Conservation (phyloP, 2,113 vertebrate genomes). For the Rhizomys pruinosus region DNA sequence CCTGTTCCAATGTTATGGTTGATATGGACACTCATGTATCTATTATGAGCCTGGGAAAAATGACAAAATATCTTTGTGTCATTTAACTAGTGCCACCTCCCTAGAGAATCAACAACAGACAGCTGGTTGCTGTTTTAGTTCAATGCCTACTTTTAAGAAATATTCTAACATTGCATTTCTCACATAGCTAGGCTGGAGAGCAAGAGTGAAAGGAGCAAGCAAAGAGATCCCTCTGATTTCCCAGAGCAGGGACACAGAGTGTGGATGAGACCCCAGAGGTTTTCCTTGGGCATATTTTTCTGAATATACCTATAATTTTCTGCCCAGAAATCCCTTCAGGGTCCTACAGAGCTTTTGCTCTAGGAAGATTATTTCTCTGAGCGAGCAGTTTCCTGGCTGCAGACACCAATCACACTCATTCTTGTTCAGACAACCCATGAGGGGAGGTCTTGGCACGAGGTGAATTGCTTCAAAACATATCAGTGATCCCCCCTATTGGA, state of each 20-base stretch:
- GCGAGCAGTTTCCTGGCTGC: background rate
- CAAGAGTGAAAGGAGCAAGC: too few species aligned
- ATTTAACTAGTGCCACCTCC: background rate
- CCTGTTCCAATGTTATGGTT: background rate
- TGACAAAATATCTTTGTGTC: background rate
- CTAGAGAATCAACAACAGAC: background rate
- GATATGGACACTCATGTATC: background rate
- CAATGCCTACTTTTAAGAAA: background rate
- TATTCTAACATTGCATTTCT: slow-evolving; percentile 18
- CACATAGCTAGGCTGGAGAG: background rate
- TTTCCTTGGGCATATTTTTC: background rate
- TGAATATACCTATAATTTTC: background rate
- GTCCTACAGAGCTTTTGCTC: background rate
- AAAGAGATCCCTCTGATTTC: background rate
- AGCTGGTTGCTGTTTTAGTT: background rate
- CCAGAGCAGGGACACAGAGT: background rate
- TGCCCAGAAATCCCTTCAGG: background rate
- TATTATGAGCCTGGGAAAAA: background rate
- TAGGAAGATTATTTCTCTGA: background rate
- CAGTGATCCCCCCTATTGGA: background rate
- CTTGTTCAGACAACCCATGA: background rate
- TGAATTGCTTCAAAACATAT: background rate
- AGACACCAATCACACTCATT: background rate
- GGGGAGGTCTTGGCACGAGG: background rate
- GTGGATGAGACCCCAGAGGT: background rate